A percentile compares a stretch with the other conserved stretches of the same genome.
Conservation (phyloP, 2,113 vertebrate genomes). For the Chloebia gouldiae region DNA sequence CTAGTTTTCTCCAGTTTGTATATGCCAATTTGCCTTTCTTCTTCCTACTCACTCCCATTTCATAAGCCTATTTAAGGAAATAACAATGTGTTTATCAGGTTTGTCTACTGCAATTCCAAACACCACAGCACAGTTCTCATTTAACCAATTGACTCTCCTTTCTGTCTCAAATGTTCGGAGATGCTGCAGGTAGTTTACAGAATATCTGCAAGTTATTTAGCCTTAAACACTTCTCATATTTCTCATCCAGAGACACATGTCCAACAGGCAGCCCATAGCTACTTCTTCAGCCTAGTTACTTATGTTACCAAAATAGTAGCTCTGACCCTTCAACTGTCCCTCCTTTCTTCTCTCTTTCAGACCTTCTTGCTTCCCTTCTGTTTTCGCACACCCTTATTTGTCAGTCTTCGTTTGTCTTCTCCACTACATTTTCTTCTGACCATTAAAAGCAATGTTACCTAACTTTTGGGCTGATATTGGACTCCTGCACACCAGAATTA, state of each 20-base stretch:
- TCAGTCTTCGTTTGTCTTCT: neutral
- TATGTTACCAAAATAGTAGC: neutral
- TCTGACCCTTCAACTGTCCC: neutral
- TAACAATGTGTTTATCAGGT: neutral
- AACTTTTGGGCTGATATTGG: neutral
- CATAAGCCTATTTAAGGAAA: neutral
- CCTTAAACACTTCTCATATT: neutral
- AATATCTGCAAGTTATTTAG: neutral
- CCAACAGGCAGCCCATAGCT: neutral
- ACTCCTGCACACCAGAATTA: neutral
- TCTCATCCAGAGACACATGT: neutral
- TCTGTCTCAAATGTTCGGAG: neutral
- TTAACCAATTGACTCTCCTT: neutral
- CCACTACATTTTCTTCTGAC: neutral
- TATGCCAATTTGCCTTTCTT: neutral
- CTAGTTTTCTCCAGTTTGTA: neutral
- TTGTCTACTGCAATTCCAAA: neutral
- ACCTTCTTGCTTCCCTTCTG: neutral
- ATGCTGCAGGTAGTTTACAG: neutral
- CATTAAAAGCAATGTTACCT: neutral
- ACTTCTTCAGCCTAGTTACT: neutral
- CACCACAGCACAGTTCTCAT: neutral
- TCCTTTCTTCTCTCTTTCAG: neutral
- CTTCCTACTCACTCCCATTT: neutral
- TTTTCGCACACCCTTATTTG: neutral